Evolutionary conservation across 2,888 invertebrate genomes (phyloP), one percentile per base, ranked within the genome.

Genomic region (Esperia sulphurella): DNA sequence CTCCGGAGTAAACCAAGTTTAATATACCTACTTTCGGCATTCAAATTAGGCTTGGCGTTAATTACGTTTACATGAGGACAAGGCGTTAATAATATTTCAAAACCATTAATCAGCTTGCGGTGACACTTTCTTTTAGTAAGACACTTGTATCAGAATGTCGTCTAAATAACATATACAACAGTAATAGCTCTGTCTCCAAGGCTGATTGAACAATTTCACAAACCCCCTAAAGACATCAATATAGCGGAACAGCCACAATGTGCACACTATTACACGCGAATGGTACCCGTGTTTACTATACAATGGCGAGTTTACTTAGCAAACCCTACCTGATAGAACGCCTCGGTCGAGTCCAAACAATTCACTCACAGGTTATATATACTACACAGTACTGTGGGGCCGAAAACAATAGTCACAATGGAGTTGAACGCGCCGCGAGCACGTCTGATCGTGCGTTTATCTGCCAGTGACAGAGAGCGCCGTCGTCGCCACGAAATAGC

Each of bases 381-480:
- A 63, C 53, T 63, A 67, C 58, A 61, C 61, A 60, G 63, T 67
- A 75, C 72, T 72, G 76, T 67, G 59, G 62, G 59, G 65, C 53
- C 58, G 59, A 58, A 63, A 61, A 77, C 69, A 72, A 71, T 65
- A 58, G 61, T 28, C 38, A 43, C 37, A 50, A 54, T 45, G 39
- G 33, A 57, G 63, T 48, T 31, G 57, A 62, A 59, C 56, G 56
- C 61, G 58, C 68, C 62, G 63, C 59, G 62, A 68, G 65, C 67
- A 50, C 57, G 69, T 70, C 68, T 65, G 65, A 62, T 63, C 65
- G 71, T 70, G 68, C 68, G 75, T 66, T 77, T 77, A 80, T 80
- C 79, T 76, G 73, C 60, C 70, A 73, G 70, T 71, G 78, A 76
- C 78, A 76, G 66, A 66, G 68, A 66, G 59, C 67, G 64, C 55